Percentiles rank a stretch among this genome's conserved stretches.
phyloP scores from a whole-genome alignment of 2,113 vertebrate species.

The Corythaeola cristata region DNA sequence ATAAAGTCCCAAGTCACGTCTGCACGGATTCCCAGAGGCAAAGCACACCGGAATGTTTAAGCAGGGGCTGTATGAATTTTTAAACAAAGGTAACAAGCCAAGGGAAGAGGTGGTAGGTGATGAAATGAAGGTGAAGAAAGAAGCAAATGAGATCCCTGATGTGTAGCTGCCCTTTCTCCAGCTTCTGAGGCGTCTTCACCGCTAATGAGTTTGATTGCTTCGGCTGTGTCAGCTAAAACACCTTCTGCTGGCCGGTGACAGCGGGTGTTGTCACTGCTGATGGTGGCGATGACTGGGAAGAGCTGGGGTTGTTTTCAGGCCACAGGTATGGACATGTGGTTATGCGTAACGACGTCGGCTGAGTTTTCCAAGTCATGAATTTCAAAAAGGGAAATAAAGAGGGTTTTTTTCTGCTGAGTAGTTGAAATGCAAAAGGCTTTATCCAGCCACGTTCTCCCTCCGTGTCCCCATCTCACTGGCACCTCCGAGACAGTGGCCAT shows the following conservation, averaged over 20 bases:
- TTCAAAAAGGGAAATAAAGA: neutral
- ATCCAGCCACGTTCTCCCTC: neutral
- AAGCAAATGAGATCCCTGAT: neutral
- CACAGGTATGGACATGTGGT: neutral
- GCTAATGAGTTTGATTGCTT: neutral
- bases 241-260: neutral
- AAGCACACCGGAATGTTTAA: neutral
- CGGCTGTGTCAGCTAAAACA: neutral
- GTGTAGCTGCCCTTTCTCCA: neutral
- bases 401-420: neutral
- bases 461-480: rapidly evolving
- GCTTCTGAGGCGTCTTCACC: neutral
- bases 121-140: conserved; percentile 1
- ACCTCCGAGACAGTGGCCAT: neutral
- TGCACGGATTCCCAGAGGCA: rapidly evolving
- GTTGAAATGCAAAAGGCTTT: neutral
- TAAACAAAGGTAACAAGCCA: neutral
- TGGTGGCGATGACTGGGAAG: neutral
- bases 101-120: neutral
- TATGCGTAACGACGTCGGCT: neutral
- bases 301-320: neutral
- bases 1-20: neutral
- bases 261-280: neutral
- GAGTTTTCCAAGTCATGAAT: neutral
- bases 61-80: neutral